Evolutionary conservation across 2,888 invertebrate genomes (phyloP).

Genomic region (Limulus polyphemus): DNA sequence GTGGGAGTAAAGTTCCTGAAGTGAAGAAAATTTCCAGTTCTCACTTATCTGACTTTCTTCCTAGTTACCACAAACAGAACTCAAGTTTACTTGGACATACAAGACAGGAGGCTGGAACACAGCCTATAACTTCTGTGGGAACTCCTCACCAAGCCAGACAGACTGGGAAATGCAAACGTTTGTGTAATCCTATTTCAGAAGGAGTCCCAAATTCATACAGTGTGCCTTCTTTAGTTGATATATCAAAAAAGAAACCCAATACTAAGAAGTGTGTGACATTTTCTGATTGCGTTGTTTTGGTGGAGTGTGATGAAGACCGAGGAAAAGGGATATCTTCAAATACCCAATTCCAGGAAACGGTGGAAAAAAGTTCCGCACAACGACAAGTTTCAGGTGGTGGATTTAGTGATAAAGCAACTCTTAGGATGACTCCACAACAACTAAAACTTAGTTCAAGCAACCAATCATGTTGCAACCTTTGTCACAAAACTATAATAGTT

Average conservation of each 20-base stretch:
- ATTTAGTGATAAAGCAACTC: too few relatives aligned
- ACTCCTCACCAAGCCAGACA: not conserved
- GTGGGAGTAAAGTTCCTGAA: too few relatives aligned
- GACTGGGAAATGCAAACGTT: not conserved
- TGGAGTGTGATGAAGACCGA: conserved; percentile 82
- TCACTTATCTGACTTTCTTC: too few relatives aligned
- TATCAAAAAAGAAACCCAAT: conserved; percentile 33
- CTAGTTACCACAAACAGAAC: not conserved
- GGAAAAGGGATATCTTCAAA: conserved; percentile 84
- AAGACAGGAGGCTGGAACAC: too few relatives aligned
- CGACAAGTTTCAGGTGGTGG: too few relatives aligned
- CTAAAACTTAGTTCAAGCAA: too few relatives aligned
- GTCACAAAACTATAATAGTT: conserved; percentile 66
- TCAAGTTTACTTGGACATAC: not conserved
- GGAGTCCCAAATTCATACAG: too few relatives aligned
- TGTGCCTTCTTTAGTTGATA: not conserved
- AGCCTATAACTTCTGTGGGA: not conserved
- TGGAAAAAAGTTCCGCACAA: too few relatives aligned
- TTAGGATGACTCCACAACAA: too few relatives aligned
- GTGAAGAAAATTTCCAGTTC: too few relatives aligned
- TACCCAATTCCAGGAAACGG: conserved; percentile 46
- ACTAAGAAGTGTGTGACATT: conserved; percentile 83
- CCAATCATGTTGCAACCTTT: conserved; percentile 57
- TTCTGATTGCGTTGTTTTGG: conserved; percentile 83
- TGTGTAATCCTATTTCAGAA: too few relatives aligned